Evolutionary conservation across 92 coral and sea anemone genomes (phyloP).

Genomic region (Actinostola sp.): DNA sequence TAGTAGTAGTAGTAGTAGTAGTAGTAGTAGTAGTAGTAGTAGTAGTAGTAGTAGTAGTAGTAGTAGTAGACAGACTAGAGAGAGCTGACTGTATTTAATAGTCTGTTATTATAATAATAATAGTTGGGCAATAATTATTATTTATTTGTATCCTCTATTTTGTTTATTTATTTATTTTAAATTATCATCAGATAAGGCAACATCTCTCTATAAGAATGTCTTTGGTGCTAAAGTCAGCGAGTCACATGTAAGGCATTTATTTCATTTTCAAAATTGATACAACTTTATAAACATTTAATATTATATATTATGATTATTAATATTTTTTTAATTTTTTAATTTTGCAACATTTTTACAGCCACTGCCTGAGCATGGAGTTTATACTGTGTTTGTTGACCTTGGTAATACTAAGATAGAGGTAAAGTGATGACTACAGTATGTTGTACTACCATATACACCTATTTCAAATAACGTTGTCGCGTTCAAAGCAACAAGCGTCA

Average conservation of each 20-base stretch:
- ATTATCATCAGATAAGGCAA: conserved; percentile 68
- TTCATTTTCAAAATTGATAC: too few species aligned
- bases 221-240: conserved; percentile 97
- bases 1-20: too few species aligned
- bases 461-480: too few species aligned
- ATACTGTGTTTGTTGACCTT: conserved; percentile 90
- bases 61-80: too few species aligned
- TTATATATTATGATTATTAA: not conserved
- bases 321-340: not conserved
- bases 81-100: too few species aligned
- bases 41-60: too few species aligned
- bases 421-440: conserved; percentile 6
- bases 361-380: conserved; percentile 97
- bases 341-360: conserved; percentile 45
- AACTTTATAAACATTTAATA: not conserved
- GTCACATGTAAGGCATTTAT: conserved; percentile 50
- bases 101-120: too few species aligned
- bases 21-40: too few species aligned
- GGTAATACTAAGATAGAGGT: conserved; percentile 98
- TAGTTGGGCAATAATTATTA: too few species aligned
- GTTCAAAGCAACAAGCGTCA: too few species aligned
- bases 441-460: not conserved
- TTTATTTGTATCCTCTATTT: too few species aligned
- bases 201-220: conserved; percentile 80
- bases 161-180: too few species aligned